Percentiles rank a stretch among this genome's conserved stretches.
These are phyloP conservation scores for Corynorhinus townsendii DNA, from an alignment of 2,113 vertebrate genomes.

Conservation along the genomic window DNA sequence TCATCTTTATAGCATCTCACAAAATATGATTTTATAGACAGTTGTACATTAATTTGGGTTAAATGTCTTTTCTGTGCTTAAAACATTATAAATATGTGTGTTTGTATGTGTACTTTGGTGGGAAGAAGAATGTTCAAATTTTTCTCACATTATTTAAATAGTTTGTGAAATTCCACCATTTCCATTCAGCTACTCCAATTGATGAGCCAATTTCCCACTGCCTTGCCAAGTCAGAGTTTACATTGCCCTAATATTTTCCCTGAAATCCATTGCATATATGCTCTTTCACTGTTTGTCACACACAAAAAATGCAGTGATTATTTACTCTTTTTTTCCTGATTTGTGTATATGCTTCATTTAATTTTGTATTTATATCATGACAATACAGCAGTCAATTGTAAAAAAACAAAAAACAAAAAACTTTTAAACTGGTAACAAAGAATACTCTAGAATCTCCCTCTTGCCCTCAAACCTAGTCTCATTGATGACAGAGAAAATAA, in stretches of 20 bases:
- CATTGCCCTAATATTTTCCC: neutral
- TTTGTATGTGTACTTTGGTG: neutral
- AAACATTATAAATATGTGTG: neutral
- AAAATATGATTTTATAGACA: neutral
- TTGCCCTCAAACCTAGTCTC: neutral
- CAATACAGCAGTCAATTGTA: neutral
- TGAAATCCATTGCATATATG: neutral
- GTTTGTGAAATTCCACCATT: neutral
- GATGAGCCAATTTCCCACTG: neutral
- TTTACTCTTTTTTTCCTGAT: neutral
- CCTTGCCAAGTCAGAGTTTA: neutral
- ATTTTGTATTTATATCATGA: neutral
- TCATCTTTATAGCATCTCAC: neutral
- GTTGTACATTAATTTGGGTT: neutral
- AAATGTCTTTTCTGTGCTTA: neutral
- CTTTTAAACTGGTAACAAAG: neutral
- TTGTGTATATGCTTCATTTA: neutral
- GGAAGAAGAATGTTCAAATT: neutral
- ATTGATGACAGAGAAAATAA: neutral
- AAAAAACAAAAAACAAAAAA: neutral
- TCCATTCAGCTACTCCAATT: neutral
- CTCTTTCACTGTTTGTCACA: neutral
- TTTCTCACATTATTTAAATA: neutral
- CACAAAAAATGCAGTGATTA: neutral
- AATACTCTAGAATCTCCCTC: neutral